Percentiles rank a stretch among this genome's conserved stretches.
These are phyloP conservation scores for Drosophila mulleri DNA, from an alignment of 2,888 invertebrate genomes.

Conservation along the genomic window DNA sequence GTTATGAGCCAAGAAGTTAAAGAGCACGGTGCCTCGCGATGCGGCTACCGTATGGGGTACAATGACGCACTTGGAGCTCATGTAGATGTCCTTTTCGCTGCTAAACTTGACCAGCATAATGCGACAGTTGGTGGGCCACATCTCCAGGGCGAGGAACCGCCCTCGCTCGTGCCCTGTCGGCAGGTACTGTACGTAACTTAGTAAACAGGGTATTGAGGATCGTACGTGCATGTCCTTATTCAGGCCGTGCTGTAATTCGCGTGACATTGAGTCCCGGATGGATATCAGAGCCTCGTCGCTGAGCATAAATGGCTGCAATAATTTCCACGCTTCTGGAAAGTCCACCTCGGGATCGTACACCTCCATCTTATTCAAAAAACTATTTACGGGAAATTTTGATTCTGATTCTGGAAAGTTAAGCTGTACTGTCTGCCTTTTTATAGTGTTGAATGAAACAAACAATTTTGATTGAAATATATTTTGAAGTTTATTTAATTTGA, in stretches of 20 bases:
- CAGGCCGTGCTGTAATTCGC: constrained; percentile 92
- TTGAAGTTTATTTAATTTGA: not conserved
- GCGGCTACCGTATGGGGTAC: constrained; percentile 96
- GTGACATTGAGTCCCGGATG: constrained; percentile 89
- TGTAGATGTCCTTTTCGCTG: constrained; percentile 92
- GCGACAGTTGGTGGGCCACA: constrained; percentile 99
- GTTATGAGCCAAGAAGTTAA: constrained; percentile 97
- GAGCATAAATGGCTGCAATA: constrained; percentile 87
- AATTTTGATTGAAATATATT: not conserved
- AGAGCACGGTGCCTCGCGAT: constrained; percentile 93
- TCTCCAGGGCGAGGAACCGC: constrained; percentile 96
- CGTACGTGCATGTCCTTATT: constrained; percentile 89
- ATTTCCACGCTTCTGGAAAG: constrained; percentile 61
- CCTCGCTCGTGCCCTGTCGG: constrained; percentile 97
- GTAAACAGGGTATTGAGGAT: constrained; percentile 95
- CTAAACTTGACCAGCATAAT: constrained; percentile 94
- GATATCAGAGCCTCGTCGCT: constrained; percentile 90
- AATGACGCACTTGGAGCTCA: constrained; percentile 97
- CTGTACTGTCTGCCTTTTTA: not conserved
- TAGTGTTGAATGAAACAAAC: not conserved
- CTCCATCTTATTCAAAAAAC: constrained; percentile 2
- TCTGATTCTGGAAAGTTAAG: not conserved
- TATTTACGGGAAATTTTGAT: not conserved
- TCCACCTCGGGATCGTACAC: constrained; percentile 49
- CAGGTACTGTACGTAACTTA: constrained; percentile 96